Evolutionary conservation across 2,113 vertebrate species (phyloP).

Genomic region (Crotalus horridus): DNA sequence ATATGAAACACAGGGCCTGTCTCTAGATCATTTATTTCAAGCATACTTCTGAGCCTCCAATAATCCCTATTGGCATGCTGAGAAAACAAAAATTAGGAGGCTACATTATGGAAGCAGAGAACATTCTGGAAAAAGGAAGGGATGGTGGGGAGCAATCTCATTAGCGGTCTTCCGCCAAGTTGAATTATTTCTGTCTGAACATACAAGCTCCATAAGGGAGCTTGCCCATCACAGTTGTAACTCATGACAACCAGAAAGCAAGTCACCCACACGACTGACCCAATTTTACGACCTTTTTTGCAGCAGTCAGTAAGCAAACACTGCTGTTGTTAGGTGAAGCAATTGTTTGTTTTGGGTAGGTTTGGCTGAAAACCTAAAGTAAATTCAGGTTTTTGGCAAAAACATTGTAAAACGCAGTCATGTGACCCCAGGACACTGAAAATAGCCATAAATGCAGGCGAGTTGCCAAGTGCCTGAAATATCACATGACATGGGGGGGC

Average conservation of each 20-base stretch:
- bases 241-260: not conserved
- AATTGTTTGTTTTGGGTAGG: not conserved
- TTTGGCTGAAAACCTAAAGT: not conserved
- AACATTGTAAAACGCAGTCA: not conserved
- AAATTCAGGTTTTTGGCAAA: not conserved
- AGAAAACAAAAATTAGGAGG: not conserved
- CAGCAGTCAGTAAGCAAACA: not conserved
- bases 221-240: not conserved
- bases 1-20: not conserved
- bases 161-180: not conserved
- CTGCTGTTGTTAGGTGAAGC: not conserved
- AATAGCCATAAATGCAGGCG: not conserved
- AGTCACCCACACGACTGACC: not conserved
- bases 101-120: not conserved
- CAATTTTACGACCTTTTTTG: not conserved
- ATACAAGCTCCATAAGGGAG: not conserved
- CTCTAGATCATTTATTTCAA: not conserved
- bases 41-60: not conserved
- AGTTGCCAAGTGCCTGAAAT: not conserved
- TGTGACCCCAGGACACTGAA: not conserved
- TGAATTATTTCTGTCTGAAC: not conserved
- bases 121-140: not conserved
- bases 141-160: not conserved
- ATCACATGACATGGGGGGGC: not conserved
- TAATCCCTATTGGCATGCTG: not conserved